A percentile compares a stretch with the other conserved stretches of the same genome.
These are phyloP conservation scores for Amphipoea oculea DNA, from an alignment of 2,888 invertebrate genomes.

Conservation along the genomic window DNA sequence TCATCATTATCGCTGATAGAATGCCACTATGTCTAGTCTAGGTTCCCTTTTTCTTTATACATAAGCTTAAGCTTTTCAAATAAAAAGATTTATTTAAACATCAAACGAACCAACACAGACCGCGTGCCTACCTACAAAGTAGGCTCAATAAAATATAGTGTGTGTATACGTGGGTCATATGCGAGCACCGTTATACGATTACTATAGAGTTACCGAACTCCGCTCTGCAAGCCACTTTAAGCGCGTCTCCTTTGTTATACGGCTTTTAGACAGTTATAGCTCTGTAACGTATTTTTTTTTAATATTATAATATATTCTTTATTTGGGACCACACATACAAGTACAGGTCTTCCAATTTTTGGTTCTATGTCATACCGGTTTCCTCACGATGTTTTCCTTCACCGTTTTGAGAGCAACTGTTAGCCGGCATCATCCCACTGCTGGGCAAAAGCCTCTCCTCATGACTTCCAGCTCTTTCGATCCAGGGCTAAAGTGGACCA, in stretches of 20 bases:
- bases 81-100: not conserved
- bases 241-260: slow-evolving; percentile 27
- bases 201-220: slow-evolving; percentile 58
- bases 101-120: slow-evolving; percentile 15
- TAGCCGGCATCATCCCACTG: too few species aligned
- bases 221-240: slow-evolving; percentile 25
- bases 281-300: not conserved
- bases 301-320: too few species aligned
- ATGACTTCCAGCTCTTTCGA: too few species aligned
- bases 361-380: too few species aligned
- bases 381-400: too few species aligned
- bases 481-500: too few species aligned
- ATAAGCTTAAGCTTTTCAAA: not conserved
- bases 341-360: too few species aligned
- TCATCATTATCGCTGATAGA: not conserved
- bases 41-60: too few species aligned
- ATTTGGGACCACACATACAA: too few species aligned
- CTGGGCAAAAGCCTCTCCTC: too few species aligned
- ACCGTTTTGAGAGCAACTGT: too few species aligned
- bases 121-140: slow-evolving; percentile 21
- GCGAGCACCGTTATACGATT: slow-evolving; percentile 61
- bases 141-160: slow-evolving; percentile 40
- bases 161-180: slow-evolving; percentile 49
- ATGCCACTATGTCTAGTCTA: too few species aligned
- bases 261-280: not conserved